Conservation (phyloP, 2,113 vertebrate genomes). For the Neodontobutis hainanensis region DNA sequence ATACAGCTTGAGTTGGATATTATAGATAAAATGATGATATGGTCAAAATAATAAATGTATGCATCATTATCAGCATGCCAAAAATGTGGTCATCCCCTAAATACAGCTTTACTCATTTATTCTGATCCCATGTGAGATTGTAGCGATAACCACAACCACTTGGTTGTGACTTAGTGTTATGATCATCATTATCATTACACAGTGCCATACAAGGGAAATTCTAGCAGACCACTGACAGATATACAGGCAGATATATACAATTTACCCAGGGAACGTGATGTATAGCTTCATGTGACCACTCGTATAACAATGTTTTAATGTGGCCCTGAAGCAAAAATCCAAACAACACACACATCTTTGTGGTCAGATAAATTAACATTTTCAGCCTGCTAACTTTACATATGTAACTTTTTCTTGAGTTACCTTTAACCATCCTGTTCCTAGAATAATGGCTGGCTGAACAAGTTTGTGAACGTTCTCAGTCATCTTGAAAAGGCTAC, state of each 20-base stretch:
- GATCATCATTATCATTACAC: too few relatives aligned
- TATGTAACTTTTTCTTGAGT: slow-evolving; percentile 23
- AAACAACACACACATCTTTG: neutral
- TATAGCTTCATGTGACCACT: slow-evolving; percentile 14
- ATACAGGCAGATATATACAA: neutral
- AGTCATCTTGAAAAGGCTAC: too few relatives aligned
- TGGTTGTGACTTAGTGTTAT: neutral
- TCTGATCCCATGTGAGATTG: too few relatives aligned
- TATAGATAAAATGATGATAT: too few relatives aligned
- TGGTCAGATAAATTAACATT: slow-evolving; percentile 44
- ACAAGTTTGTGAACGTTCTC: too few relatives aligned
- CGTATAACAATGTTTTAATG: slow-evolving; percentile 1
- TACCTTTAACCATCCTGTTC: neutral
- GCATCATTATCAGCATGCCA: too few relatives aligned
- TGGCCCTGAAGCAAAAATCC: neutral
- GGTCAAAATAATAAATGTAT: too few relatives aligned
- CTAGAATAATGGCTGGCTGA: too few relatives aligned
- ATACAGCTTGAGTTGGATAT: too few relatives aligned
- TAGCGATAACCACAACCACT: too few relatives aligned
- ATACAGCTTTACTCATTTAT: too few relatives aligned
- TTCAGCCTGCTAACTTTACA: slow-evolving; percentile 36
- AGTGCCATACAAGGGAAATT: slow-evolving; percentile 14
- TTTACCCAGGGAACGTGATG: slow-evolving; percentile 5
- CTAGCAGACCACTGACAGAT: neutral
- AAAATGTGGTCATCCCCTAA: too few relatives aligned